A percentile compares a stretch with the other conserved stretches of the same genome.
phyloP scores from a whole-genome alignment of 1,140 invertebrate genomes.

The Acromyrmex charruanus region DNA sequence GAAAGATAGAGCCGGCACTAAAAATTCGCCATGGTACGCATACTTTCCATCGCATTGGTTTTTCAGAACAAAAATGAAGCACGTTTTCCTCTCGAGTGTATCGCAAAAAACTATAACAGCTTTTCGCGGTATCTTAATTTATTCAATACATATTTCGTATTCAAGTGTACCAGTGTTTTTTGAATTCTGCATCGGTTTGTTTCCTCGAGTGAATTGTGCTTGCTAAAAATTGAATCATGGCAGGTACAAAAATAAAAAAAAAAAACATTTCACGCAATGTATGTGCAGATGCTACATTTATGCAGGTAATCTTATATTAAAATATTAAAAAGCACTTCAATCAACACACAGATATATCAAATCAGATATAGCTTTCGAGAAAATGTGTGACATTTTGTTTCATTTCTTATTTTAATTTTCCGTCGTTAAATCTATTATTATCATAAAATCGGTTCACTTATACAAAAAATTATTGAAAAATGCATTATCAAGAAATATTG shows the following conservation, averaged over 20 bases:
- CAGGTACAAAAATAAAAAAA: background rate
- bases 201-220: slow-evolving; percentile 38
- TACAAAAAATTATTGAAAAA: background rate
- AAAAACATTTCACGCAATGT: background rate
- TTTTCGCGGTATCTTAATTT: slow-evolving; percentile 34
- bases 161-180: slow-evolving; percentile 30
- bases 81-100: slow-evolving; percentile 19
- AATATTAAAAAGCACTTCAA: background rate
- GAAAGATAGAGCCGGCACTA: slow-evolving; percentile 28
- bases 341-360: background rate
- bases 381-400: background rate
- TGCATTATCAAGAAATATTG: background rate
- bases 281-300: background rate
- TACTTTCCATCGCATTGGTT: background rate
- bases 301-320: background rate
- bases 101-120: slow-evolving; percentile 24
- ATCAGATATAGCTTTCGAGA: background rate
- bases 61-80: slow-evolving; percentile 22
- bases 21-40: slow-evolving; percentile 39
- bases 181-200: slow-evolving; percentile 27
- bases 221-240: slow-evolving; percentile 45
- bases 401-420: background rate
- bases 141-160: slow-evolving; percentile 49
- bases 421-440: background rate
- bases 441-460: background rate